Evolutionary conservation across 2,888 invertebrate species (phyloP), one percentile per base, ranked within the genome.

Genomic region (Itoplectis maculator): DNA sequence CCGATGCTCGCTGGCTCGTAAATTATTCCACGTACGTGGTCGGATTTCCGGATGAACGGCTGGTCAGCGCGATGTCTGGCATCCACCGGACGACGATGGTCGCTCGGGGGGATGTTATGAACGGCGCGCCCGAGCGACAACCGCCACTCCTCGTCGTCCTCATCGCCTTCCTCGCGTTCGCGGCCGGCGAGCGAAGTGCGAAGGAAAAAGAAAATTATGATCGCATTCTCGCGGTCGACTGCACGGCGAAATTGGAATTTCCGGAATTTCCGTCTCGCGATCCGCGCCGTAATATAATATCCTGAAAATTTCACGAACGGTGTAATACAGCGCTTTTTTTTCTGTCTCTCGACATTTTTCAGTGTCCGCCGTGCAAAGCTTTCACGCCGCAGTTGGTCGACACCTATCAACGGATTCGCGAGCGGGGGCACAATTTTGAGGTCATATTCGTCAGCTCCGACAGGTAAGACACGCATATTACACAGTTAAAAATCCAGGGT

Each of bases 301-400:
- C 63, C n/a, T 40, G 11, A 54, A 59, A 37, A 37, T 78, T 59
- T 72, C 63, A 61, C 45, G 15, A 23, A 59, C 63, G n/a, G 8
- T 15, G n/a, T 18, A 61, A 61, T 11, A 15, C n/a, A 61, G 15
- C n/a, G 15, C 37, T 42, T 42, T 70, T 79, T 80, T 49, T 74
- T 83, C 63, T 78, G 84, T 82, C 77, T 84, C 8, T 51, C 59
- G 6, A 0, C n/a, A 15, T 54, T 59, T 93, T 94, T 54, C 93
- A 97, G 97, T 97, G 97, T 91, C 97, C 97, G 0, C 97, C 98
- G 0, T 97, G 97, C 91, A 95, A 96, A 89, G 95, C 96, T 11
- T 97, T 98, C 92, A 96, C 97, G 0, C 96, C 97, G 3, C 95
- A 96, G 88, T 94, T 98, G 82, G 95, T 95, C 85, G 94, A 96